These are phyloP conservation scores for Lethenteron reissneri DNA, from an alignment of 2,113 vertebrate species.

Conservation along the genomic window DNA sequence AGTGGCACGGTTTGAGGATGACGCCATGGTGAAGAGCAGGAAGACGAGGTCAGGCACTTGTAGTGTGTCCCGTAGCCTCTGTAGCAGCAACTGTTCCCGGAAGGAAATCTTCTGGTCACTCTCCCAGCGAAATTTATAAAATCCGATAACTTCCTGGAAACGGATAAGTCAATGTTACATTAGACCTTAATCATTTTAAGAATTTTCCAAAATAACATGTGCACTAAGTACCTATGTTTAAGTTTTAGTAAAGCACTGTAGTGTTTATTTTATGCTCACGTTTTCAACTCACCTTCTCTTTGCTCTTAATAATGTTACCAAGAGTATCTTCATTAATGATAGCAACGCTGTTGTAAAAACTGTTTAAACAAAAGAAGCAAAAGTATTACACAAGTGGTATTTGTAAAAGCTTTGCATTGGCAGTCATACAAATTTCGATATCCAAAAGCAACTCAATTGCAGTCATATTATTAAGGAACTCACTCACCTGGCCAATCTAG, in stretches of 20 bases:
- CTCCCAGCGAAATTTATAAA: slow-evolving; percentile 1
- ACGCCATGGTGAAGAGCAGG: slow-evolving; percentile 3
- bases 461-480: no score
- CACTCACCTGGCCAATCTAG: not conserved
- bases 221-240: no score
- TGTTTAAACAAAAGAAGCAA: not conserved
- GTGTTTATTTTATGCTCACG: no score
- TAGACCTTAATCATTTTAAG: no score
- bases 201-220: no score
- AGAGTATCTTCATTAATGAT: not conserved
- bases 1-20: slow-evolving; percentile 3
- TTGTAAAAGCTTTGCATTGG: no score
- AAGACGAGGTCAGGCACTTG: slow-evolving; percentile 3
- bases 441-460: no score
- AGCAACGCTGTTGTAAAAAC: slow-evolving; percentile 1
- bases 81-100: not conserved
- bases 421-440: no score
- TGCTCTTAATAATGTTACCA: not conserved
- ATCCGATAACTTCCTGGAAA: not conserved
- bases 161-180: no score
- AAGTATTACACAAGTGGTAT: no score
- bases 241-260: no score
- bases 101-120: not conserved
- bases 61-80: not conserved
- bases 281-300: not conserved